Evolutionary conservation across 2,888 invertebrate genomes (phyloP).

Genomic region (Sceliomorpha sp.): DNA sequence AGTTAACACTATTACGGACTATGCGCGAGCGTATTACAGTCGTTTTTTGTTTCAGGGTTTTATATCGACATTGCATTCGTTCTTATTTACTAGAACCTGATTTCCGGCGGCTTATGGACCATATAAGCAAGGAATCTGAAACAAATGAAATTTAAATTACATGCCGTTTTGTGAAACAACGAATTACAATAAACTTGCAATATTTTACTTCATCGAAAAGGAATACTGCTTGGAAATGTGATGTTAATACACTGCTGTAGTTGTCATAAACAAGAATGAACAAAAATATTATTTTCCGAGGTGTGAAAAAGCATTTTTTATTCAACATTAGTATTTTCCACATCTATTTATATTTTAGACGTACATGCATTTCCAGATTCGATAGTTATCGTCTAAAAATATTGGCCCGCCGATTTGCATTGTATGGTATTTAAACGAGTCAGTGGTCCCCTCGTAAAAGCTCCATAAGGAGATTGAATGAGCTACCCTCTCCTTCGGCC

Average conservation of each 20-base stretch:
- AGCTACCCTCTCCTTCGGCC: slow-evolving; percentile 89
- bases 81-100: slow-evolving; percentile 68
- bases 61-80: slow-evolving; percentile 37
- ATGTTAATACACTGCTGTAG: too few species aligned
- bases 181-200: too few species aligned
- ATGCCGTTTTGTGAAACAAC: slow-evolving; percentile 4
- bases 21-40: slow-evolving; percentile 66
- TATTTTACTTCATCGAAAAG: too few species aligned
- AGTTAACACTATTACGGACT: slow-evolving; percentile 71
- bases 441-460: slow-evolving; percentile 95
- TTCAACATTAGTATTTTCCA: too few species aligned
- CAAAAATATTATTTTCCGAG: too few species aligned
- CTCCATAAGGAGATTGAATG: slow-evolving; percentile 97
- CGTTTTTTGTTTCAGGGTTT: slow-evolving; percentile 58
- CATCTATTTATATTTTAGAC: not conserved
- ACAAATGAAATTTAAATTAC: slow-evolving; percentile 33
- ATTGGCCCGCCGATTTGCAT: slow-evolving; percentile 13
- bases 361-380: slow-evolving; percentile 47
- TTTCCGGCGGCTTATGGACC: slow-evolving; percentile 72
- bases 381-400: slow-evolving; percentile 18
- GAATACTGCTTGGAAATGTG: too few species aligned
- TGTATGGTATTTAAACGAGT: slow-evolving; percentile 64
- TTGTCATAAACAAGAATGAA: too few species aligned
- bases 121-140: slow-evolving; percentile 74
- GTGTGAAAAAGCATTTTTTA: too few species aligned